Percentiles rank a stretch among this genome's conserved stretches.
Conservation (phyloP, 2,797 vertebrate genomes). For the Dallia pectoralis region DNA sequence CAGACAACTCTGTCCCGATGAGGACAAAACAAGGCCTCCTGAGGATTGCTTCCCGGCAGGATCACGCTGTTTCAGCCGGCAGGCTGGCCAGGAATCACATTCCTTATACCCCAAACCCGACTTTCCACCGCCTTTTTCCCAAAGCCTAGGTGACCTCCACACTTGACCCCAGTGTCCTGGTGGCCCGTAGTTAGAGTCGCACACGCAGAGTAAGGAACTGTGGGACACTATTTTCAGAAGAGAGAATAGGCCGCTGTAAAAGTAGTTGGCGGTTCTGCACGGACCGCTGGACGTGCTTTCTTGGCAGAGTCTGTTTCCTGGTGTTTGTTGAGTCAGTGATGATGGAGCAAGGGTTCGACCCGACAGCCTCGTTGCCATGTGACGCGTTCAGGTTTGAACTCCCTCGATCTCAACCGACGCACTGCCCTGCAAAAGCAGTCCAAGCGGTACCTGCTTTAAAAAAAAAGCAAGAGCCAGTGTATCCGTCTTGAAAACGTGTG, state of each 20-base stretch:
- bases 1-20: constrained; percentile 72
- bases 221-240: constrained; percentile 22
- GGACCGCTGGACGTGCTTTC: constrained; percentile 36
- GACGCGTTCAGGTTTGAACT: constrained; percentile 13
- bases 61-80: constrained; percentile 66
- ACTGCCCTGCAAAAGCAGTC: constrained; percentile 41
- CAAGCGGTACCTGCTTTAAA: constrained; percentile 23
- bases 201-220: constrained; percentile 50
- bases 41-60: constrained; percentile 75
- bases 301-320: constrained; percentile 47
- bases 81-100: constrained; percentile 79
- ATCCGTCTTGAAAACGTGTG: neutral
- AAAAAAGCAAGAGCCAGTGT: constrained; percentile 34
- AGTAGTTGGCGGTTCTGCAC: constrained; percentile 3
- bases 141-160: constrained; percentile 68
- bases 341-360: constrained; percentile 56
- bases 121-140: constrained; percentile 74
- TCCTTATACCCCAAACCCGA: constrained; percentile 74
- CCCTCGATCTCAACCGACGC: constrained; percentile 33
- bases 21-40: constrained; percentile 82
- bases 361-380: constrained; percentile 33
- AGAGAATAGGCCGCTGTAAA: constrained; percentile 25
- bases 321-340: constrained; percentile 57
- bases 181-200: constrained; percentile 46
- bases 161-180: constrained; percentile 59